Conservation (phyloP, 2,113 vertebrate species). For the Pterophyllum scalare region DNA sequence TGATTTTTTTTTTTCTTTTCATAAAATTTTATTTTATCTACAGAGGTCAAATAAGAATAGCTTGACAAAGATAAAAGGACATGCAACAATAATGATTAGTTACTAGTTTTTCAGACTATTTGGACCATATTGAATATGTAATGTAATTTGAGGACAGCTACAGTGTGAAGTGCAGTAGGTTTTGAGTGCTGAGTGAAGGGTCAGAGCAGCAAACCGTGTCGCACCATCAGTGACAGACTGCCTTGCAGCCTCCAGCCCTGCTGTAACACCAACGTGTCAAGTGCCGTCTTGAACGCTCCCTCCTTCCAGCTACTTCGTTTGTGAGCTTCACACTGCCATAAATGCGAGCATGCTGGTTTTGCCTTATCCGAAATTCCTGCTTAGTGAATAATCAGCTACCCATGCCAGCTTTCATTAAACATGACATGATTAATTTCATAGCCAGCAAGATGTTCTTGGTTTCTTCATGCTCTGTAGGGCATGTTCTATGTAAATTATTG, state of each 20-base stretch:
- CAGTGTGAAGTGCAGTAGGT: neutral
- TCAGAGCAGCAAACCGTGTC: conserved; percentile 38
- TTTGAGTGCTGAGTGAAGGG: conserved; percentile 32
- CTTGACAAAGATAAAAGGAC: neutral
- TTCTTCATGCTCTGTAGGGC: conserved; percentile 22
- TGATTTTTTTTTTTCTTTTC: neutral
- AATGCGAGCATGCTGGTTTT: conserved; percentile 40
- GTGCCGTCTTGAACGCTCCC: conserved; percentile 34
- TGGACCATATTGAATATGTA: neutral
- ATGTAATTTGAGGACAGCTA: neutral
- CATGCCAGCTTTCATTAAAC: conserved; percentile 42
- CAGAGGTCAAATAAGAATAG: neutral
- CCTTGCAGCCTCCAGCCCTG: conserved; percentile 32
- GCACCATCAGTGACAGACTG: conserved; percentile 45
- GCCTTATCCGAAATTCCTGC: conserved; percentile 35
- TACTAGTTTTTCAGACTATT: neutral
- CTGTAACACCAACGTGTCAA: conserved; percentile 67
- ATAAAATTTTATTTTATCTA: neutral
- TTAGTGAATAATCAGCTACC: conserved; percentile 27
- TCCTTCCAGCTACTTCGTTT: conserved; percentile 38
- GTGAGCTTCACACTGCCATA: conserved; percentile 28
- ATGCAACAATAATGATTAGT: neutral
- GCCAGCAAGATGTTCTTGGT: conserved; percentile 18
- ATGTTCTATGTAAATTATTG: conserved; percentile 50
- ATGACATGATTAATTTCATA: conserved; percentile 51